Percentiles rank a stretch among this genome's conserved stretches.
Evolutionary conservation across 2,113 vertebrate species (phyloP).

Genomic region (Ceyx melanurus): DNA sequence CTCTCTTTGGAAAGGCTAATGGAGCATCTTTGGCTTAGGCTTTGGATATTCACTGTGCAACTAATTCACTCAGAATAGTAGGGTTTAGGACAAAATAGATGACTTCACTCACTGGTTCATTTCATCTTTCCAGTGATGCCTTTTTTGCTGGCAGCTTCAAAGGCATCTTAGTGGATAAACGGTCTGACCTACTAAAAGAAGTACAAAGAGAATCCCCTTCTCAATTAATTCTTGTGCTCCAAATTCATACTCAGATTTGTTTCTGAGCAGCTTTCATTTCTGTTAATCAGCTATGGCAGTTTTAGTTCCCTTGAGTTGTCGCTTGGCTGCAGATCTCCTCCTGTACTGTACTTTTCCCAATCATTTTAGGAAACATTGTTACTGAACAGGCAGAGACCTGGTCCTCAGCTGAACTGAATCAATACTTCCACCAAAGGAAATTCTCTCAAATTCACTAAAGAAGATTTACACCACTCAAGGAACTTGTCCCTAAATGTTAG

Average conservation of each 20-base stretch:
- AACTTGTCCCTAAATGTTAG: background rate
- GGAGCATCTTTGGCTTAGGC: background rate
- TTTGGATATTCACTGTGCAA: background rate
- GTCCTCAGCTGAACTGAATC: background rate
- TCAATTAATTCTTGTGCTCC: constrained; percentile 61
- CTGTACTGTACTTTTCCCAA: background rate
- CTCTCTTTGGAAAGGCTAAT: background rate
- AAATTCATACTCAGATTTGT: constrained; percentile 61
- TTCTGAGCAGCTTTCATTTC: constrained; percentile 64
- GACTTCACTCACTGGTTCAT: background rate
- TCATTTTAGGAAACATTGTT: background rate
- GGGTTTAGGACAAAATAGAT: constrained; percentile 6
- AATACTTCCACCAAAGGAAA: background rate
- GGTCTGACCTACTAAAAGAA: constrained; percentile 64
- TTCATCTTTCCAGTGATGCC: constrained; percentile 30
- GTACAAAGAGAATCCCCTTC: constrained; percentile 67
- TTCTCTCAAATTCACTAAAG: background rate
- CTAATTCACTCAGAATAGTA: background rate
- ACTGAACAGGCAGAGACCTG: background rate
- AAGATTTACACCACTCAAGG: background rate
- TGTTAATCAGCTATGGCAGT: constrained; percentile 64
- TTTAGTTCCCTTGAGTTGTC: constrained; percentile 52
- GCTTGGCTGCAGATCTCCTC: constrained; percentile 31
- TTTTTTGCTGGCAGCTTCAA: constrained; percentile 58
- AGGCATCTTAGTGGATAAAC: constrained; percentile 65